Base-by-base conservation (phyloP, 2,888 invertebrate species). In the Drosophila histrio region DNA sequence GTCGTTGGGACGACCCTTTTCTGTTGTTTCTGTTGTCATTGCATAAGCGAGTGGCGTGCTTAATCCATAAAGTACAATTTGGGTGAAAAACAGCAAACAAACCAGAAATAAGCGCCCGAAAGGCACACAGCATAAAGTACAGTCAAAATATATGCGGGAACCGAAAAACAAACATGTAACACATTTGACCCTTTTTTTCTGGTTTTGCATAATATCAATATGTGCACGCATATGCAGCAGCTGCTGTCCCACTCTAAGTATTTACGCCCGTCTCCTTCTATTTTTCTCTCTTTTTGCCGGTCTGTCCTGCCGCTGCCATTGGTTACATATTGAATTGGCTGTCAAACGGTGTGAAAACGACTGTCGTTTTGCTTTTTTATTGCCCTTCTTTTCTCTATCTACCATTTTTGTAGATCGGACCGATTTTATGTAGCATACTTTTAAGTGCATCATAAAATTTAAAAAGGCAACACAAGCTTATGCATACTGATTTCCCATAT, bases 21-120 rank as follows among this genome's bases (percentile, higher is more conserved):
- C 32, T 9, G 19, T 6, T 13, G 19, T 52, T 64, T 24, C 32
- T 54, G 65, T 44, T 70, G 54, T 52, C 72, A 72, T 77, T 83
- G 69, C 11, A 53, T 62, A 72, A 77, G 54, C 84, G 57, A 61
- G 43, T 50, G 50, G 66, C 78, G 70, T 67, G 71, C 86, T 80
- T 86, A 67, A 69, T 68, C 66, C 84, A 80, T 83, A 83, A 83
- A 81, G 72, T 80, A 77, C 87, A 80, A 80, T 82, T 86, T 86
- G 53, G 56, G 73, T 58, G 49, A n/a, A 43, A 60, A 58, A 54
- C 41, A 57, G 46, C 24, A 34, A 49, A 39, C 50, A 26, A 41
- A 50, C 22, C 34, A 30, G 34, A 54, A 46, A 39, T 21, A 24
- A 54, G 9, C 28, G 32, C 11, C 15, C 30, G 21, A 54, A 15